Conservation (phyloP, 2,113 vertebrate species). For the Solea senegalensis region DNA sequence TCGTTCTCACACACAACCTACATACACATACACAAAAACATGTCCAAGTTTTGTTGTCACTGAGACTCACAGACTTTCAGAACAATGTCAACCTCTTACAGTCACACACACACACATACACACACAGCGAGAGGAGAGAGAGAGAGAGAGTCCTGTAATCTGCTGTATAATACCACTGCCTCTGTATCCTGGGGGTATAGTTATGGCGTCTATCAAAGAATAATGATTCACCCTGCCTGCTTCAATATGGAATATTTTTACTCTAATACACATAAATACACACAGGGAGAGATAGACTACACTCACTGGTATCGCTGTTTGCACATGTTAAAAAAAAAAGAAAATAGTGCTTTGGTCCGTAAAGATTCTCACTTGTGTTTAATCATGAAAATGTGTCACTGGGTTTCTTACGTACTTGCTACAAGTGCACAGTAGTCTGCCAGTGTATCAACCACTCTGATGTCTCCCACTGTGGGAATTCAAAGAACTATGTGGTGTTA, state of each 20-base stretch:
- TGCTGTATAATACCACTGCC: conserved; percentile 26
- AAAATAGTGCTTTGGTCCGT: conserved; percentile 8
- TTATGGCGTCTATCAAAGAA: conserved; percentile 41
- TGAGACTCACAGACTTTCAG: neutral
- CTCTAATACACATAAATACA: conserved; percentile 17
- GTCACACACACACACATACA: conserved; percentile 10
- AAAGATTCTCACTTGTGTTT: neutral
- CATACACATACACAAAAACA: neutral
- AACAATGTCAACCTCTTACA: conserved; percentile 13
- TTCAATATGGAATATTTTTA: conserved; percentile 24
- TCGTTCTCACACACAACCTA: neutral
- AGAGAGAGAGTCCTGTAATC: conserved; percentile 12
- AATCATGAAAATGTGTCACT: conserved; percentile 3
- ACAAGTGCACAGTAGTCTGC: too few species aligned
- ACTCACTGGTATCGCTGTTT: neutral
- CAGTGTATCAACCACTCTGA: neutral
- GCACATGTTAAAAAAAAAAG: conserved; percentile 12
- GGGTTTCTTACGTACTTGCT: neutral
- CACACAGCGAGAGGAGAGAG: neutral
- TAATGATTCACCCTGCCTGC: conserved; percentile 40
- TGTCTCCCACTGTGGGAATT: neutral
- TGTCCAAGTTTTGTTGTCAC: conserved; percentile 26
- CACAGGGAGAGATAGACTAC: neutral
- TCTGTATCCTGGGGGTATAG: conserved; percentile 21
- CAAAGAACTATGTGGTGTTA: neutral